Base-by-base conservation (phyloP, 2,888 invertebrate genomes). In the Agrochola circellaris region DNA sequence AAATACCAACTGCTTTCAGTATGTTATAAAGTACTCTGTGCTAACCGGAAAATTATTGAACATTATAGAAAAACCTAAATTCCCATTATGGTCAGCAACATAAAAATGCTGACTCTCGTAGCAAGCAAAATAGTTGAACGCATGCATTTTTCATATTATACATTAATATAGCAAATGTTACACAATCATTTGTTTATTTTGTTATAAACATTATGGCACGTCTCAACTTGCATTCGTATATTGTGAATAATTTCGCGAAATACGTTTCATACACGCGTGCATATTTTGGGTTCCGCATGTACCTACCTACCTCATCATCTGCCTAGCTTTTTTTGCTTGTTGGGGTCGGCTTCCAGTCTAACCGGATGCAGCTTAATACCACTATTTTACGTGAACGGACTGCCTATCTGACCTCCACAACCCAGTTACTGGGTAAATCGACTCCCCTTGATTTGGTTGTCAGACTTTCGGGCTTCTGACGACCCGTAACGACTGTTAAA, bases 81-180 rank as follows among this genome's bases (percentile, higher is more conserved):
- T 73, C 34, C 3, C 6, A 48, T 60, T 26, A 81, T 58, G 64
- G 15, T 45, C 88, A 74, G 87, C 80, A 68, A 88, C 93, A 89
- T 62, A 74, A 87, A 87, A 84, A 8, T 76, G 89, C 90, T 90
- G 90, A 90, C 56, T 34, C 34, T n/a, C 9, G 68, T 72, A 78
- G 42, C 61, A 62, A 61, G 48, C 62, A 66, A 77, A 88, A 87
- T 69, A 73, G 67, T 77, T 75, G 60, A 68, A n/a, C 34, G 66
- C 64, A 51, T 60, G 77, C 84, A 75, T 81, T 84, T 75, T 71
- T 20, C 20, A 38, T 77, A 61, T 61, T 67, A 65, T 68, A 72
- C 60, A 54, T 65, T 64, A 72, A 72, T 64, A 64, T 60, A 70
- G 48, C 65, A 65, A 73, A 69, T 73, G 73, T 88, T 82, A 81